Conservation (phyloP, 92 coral and sea anemone species). For the Paragorgia papillata region DNA sequence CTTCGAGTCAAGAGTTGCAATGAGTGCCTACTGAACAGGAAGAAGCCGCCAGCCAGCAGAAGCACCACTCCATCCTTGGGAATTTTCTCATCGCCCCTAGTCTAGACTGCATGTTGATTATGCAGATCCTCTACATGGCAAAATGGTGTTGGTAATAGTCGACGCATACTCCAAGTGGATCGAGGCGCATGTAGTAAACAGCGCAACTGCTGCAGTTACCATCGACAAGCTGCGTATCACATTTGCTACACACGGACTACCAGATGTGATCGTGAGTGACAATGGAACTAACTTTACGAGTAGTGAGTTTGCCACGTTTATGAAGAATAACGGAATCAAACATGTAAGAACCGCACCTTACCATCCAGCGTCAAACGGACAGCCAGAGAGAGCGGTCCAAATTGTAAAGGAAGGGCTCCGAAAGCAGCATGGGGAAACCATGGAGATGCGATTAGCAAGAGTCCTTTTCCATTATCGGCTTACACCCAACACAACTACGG, state of each 20-base stretch:
- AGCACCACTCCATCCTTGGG: slow-evolving; percentile 41
- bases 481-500: neutral
- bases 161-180: slow-evolving; percentile 44
- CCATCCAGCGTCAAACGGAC: slow-evolving; percentile 56
- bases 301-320: neutral
- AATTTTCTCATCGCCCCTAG: too few relatives aligned
- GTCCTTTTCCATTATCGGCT: slow-evolving; percentile 34
- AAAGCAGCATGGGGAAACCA: slow-evolving; percentile 15
- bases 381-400: slow-evolving; percentile 61
- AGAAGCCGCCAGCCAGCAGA: slow-evolving; percentile 17
- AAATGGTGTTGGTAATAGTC: slow-evolving; percentile 9
- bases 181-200: slow-evolving; percentile 34
- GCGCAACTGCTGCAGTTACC: slow-evolving; percentile 4
- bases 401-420: slow-evolving; percentile 49
- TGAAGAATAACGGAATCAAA: slow-evolving; percentile 10
- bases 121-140: slow-evolving; percentile 36
- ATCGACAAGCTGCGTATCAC: slow-evolving; percentile 33
- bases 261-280: slow-evolving; percentile 30
- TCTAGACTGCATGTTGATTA: slow-evolving; percentile 35
- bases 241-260: slow-evolving; percentile 38
- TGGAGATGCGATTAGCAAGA: slow-evolving; percentile 40
- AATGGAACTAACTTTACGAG: slow-evolving; percentile 43
- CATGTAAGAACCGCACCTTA: slow-evolving; percentile 22
- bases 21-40: neutral
- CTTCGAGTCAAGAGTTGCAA: neutral